A percentile compares a stretch with the other conserved stretches of the same genome.
These are phyloP conservation scores for Clamator glandarius DNA, from an alignment of 2,797 vertebrate species.

Conservation along the genomic window DNA sequence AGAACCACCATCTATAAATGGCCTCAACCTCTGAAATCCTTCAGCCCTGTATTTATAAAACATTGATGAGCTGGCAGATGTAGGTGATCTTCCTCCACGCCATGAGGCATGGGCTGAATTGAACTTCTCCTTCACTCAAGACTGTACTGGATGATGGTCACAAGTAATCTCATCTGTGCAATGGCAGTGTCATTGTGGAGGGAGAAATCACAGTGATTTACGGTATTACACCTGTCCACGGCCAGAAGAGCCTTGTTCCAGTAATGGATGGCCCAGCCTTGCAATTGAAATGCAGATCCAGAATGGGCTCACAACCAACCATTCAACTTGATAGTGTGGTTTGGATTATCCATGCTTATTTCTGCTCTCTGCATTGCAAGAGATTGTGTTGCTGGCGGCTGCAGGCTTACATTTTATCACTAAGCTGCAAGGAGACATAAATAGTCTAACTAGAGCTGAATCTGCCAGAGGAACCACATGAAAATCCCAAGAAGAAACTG, in stretches of 20 bases:
- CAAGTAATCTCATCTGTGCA: neutral
- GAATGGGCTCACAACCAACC: neutral
- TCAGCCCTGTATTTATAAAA: neutral
- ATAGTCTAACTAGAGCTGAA: neutral
- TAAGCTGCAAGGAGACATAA: neutral
- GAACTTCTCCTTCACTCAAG: neutral
- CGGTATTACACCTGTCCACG: accelerated
- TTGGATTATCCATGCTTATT: neutral
- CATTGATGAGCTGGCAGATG: neutral
- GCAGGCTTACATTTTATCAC: neutral
- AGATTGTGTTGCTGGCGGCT: neutral
- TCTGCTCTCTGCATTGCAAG: neutral
- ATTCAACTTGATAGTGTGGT: neutral
- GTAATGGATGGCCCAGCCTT: neutral
- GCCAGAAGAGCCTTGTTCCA: neutral
- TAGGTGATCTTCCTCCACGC: neutral
- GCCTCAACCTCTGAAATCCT: neutral
- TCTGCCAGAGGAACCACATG: neutral
- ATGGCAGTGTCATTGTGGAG: neutral
- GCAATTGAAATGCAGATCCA: neutral
- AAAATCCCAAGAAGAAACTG: neutral
- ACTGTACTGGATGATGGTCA: neutral
- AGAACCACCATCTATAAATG: neutral
- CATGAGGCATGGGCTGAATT: neutral
- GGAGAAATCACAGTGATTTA: neutral